Evolutionary conservation across 2,113 vertebrate genomes (phyloP), one percentile per base, ranked within the genome.

Genomic region (Proterorhinus semilunaris): DNA sequence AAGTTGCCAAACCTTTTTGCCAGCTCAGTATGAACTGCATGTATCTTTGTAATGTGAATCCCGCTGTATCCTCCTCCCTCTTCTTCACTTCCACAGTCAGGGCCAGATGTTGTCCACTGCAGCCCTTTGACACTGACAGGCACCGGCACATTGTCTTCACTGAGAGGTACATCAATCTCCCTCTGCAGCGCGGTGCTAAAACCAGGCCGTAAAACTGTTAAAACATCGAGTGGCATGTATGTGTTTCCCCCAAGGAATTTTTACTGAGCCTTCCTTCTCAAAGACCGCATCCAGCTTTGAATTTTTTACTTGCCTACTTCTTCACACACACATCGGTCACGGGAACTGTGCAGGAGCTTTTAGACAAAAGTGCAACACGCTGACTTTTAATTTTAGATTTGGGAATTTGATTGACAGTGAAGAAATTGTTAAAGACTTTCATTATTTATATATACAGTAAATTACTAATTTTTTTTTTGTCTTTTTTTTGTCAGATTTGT

Each of bases 161-260:
- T 80, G 84, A 90, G 74, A 87, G 79, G 75, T 75, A 72, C 90
- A 91, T 91, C 85, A 89, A 87, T 93, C 92, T 91, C 79, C 78
- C 78, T 87, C 72, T 87, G 87, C 83, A 91, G 83, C 79, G 15
- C 71, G 59, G 77, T 47, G 66, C 78, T 90, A 90, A 84, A 88
- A 75, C 72, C 69, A 10, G 69, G 68, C 77, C 71, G 84, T 91
- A 90, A 93, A 89, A 83, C 80, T 64, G 75, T 84, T 89, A 74
- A 90, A 88, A 87, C 83, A 84, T 75, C 79, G 72, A 79, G 59
- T 83, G 85, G 72, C 77, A 84, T 88, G 78, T 82, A 76, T 88
- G 76, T 65, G 43, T 82, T 83, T 83, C 75, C 76, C 57, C 57
- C 61, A 21, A 87, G 84, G 84, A 86, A 87, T 91, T 91, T 90